A percentile compares a stretch with the other conserved stretches of the same genome.
Evolutionary conservation across 2,113 vertebrate species (phyloP).

Genomic region (Eulacestoma nigropectus): DNA sequence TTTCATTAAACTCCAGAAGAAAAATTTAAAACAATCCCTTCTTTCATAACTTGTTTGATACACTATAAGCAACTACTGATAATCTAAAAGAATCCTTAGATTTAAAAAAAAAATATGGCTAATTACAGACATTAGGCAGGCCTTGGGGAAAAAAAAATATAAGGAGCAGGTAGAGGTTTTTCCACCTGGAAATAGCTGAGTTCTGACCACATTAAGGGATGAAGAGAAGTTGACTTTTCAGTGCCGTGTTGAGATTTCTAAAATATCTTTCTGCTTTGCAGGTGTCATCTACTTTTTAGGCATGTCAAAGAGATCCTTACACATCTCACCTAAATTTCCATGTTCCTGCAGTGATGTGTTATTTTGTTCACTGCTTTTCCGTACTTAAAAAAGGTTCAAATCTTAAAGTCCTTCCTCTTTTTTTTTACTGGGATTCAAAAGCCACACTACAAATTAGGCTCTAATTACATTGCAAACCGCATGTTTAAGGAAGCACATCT

Average conservation of each 20-base stretch:
- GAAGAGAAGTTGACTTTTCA: not conserved
- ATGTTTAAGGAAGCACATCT: slow-evolving; percentile 25
- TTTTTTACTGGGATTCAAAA: not conserved
- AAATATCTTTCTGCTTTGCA: not conserved
- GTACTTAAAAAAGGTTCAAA: not conserved
- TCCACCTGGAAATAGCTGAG: not conserved
- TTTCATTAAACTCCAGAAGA: not conserved
- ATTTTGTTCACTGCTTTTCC: not conserved
- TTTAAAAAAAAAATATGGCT: not conserved
- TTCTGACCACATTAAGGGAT: not conserved
- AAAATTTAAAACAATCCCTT: not conserved
- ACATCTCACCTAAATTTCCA: not conserved
- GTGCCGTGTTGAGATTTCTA: not conserved
- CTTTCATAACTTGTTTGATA: not conserved
- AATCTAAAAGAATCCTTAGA: not conserved
- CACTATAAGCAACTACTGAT: not conserved
- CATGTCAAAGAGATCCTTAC: not conserved
- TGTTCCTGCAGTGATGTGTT: not conserved
- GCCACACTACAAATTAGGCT: not conserved
- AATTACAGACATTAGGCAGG: not conserved
- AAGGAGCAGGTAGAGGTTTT: not conserved
- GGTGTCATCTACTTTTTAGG: not conserved
- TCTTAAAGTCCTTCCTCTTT: not conserved
- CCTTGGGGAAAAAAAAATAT: not conserved
- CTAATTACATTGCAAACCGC: not conserved